Evolutionary conservation across 2,888 invertebrate species (phyloP), one percentile per base, ranked within the genome.

Genomic region (Eubasilissa splendida): DNA sequence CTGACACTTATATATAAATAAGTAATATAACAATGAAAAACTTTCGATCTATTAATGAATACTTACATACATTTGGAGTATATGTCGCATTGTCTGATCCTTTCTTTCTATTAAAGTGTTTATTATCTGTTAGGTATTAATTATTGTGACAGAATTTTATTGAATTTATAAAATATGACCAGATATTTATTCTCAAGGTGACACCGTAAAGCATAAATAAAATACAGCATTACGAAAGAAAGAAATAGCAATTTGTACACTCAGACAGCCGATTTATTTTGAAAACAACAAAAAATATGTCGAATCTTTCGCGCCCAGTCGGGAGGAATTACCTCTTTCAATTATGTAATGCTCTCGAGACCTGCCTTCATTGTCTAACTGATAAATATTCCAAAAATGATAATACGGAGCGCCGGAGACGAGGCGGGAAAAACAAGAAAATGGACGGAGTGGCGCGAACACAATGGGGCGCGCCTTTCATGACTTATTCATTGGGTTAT

Each of bases 361-460:
- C 65, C 73, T 53, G 54, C 50, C 14, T 33, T 14, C 76, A 68
- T 75, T 59, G 66, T 68, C 76, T 50, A 70, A 11, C 79, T 81
- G 76, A 81, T 81, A 81, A 81, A 81, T 81, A 81, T 81, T 81
- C 81, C 65, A 79, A 81, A 81, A 79, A 81, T 81, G 81, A 79
- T 82, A 79, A 79, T 79, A 76, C 68, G 63, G 56, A 68, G 58
- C 53, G n/a, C 60, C 50, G 75, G 59, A 60, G 70, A 60, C 33
- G 63, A 68, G 70, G 60, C 33, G 76, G 42, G 66, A 70, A 63
- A 77, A 80, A 82, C 75, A 80, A 80, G 77, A 76, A 79, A 79
- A 76, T 68, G 79, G 54, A 79, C 68, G 79, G 79, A 79, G 75
- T 59, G 74, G 75, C 75, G 75, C 76, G 77, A 80, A 42, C 42